Conservation (phyloP, 2,113 vertebrate genomes). For the Sarotherodon lohbergeri region DNA sequence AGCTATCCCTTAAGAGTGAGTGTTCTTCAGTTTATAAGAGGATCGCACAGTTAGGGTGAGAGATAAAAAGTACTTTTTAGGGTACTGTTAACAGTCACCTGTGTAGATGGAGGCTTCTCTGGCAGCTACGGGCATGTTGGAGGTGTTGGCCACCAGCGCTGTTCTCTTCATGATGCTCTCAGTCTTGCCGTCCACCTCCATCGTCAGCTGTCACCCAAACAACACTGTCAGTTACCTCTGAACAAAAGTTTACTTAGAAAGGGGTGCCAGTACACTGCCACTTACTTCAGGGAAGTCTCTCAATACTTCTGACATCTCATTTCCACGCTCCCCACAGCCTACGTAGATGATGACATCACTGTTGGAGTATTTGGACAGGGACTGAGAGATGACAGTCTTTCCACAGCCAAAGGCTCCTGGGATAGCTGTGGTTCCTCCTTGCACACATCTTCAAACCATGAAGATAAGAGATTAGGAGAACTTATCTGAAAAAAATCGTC, state of each 20-base stretch:
- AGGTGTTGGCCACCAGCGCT: constrained; percentile 95
- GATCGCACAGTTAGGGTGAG: not conserved
- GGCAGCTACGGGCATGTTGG: constrained; percentile 98
- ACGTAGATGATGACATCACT: constrained; percentile 97
- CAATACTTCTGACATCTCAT: constrained; percentile 98
- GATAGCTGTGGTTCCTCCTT: constrained; percentile 96
- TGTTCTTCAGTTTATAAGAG: not conserved
- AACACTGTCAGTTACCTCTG: constrained; percentile 1
- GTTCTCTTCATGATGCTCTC: constrained; percentile 99
- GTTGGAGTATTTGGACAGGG: constrained; percentile 97
- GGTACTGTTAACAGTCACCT: constrained; percentile 62
- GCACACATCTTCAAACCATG: constrained; percentile 81
- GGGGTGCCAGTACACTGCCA: not conserved
- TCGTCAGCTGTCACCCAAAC: constrained; percentile 81
- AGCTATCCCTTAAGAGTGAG: not conserved
- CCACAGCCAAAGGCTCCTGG: constrained; percentile 96
- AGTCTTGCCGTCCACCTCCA: constrained; percentile 94
- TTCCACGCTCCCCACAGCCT: constrained; percentile 95
- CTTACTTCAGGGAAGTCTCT: constrained; percentile 96
- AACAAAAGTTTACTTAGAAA: not conserved
- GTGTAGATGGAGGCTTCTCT: constrained; percentile 98
- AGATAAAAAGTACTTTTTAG: not conserved
- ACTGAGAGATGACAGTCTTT: constrained; percentile 98
- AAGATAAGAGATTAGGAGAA: not conserved
- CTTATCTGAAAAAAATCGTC: not conserved